Evolutionary conservation across 1,140 invertebrate genomes (phyloP).

Genomic region (Lasioglossum albipes): DNA sequence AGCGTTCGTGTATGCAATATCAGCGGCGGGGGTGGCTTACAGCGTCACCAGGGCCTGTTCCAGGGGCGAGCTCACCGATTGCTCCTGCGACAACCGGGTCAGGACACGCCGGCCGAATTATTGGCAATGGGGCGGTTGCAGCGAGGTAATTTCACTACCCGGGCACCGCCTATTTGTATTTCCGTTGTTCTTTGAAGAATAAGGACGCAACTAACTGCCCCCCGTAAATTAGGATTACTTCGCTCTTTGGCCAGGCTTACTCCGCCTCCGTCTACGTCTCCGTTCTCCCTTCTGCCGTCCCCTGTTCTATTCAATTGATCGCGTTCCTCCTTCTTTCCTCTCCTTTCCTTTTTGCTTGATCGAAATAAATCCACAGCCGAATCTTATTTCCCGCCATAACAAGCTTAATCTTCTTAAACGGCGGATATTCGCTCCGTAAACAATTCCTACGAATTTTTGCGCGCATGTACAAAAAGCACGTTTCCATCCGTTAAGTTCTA

Average conservation of each 20-base stretch:
- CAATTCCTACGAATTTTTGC: too few species aligned
- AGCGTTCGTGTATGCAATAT: constrained; percentile 91
- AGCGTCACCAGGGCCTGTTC: constrained; percentile 94
- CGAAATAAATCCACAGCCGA: not conserved
- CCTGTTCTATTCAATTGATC: not conserved
- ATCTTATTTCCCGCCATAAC: not conserved
- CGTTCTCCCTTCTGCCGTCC: not conserved
- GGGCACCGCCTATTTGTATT: constrained; percentile 1
- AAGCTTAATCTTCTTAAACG: not conserved
- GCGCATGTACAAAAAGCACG: too few species aligned
- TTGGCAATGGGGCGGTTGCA: constrained; percentile 92
- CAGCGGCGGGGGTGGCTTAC: constrained; percentile 93
- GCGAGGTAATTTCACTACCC: constrained; percentile 82
- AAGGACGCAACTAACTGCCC: not conserved
- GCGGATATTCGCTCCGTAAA: not conserved
- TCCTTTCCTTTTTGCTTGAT: not conserved
- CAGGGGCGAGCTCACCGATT: constrained; percentile 91
- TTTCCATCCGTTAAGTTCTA: too few species aligned
- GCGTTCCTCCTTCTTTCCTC: not conserved
- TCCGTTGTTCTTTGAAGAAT: not conserved
- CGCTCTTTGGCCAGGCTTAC: not conserved
- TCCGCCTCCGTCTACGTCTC: not conserved
- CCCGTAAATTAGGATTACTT: not conserved
- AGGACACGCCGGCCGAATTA: constrained; percentile 85
- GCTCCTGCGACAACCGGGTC: constrained; percentile 91